Conservation (phyloP, 2,113 vertebrate species). For the Callionymus lyra region DNA sequence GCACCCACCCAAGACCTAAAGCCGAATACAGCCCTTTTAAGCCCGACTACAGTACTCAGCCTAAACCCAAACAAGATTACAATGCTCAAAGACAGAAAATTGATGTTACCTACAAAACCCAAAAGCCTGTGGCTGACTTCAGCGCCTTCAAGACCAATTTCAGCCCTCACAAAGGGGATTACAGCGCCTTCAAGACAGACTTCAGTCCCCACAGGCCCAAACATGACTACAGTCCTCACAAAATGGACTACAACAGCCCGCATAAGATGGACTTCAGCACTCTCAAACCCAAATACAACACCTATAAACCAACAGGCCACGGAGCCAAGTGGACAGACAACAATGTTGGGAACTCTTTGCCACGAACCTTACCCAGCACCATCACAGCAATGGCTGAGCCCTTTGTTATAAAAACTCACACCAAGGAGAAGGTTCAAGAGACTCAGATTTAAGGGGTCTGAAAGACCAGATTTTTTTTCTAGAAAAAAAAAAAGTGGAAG, state of each 20-base stretch:
- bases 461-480: constrained; percentile 12
- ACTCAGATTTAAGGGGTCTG: constrained; percentile 82
- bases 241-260: constrained; percentile 56
- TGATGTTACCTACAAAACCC: constrained; percentile 52
- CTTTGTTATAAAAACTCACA: constrained; percentile 88
- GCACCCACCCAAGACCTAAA: constrained; percentile 49
- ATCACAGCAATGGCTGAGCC: constrained; percentile 78
- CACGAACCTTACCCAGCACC: constrained; percentile 80
- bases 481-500: constrained; percentile 7
- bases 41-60: constrained; percentile 60
- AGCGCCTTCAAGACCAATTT: constrained; percentile 59
- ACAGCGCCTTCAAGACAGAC: constrained; percentile 63
- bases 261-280: constrained; percentile 61
- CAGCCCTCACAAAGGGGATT: constrained; percentile 62
- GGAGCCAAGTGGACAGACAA: constrained; percentile 94
- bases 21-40: constrained; percentile 62
- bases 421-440: constrained; percentile 97
- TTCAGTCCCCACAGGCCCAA: constrained; percentile 79
- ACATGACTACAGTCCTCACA: constrained; percentile 64
- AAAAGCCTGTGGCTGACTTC: constrained; percentile 51
- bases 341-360: constrained; percentile 88
- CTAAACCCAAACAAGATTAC: constrained; percentile 61
- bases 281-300: constrained; percentile 68
- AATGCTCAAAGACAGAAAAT: constrained; percentile 51
- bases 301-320: constrained; percentile 70